These are phyloP conservation scores for Ophiothrix spiculata DNA, from an alignment of 35 echinoderm and acorn worm genomes.

Conservation along the genomic window DNA sequence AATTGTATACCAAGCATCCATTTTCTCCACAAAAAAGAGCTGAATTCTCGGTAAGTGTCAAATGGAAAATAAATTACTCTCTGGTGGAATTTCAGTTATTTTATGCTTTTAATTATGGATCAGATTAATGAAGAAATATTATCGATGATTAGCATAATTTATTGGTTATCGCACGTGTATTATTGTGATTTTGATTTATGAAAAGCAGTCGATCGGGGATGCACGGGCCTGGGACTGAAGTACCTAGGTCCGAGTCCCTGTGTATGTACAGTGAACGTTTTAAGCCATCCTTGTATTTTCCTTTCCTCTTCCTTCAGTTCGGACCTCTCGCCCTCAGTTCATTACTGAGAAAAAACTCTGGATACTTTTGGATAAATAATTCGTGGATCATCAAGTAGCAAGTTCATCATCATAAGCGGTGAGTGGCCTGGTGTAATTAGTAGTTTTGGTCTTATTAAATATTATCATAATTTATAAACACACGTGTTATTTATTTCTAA, in stretches of 20 bases:
- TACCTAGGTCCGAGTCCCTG: conserved; percentile 23
- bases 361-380: conserved; percentile 10
- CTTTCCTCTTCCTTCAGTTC: not conserved
- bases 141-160: conserved; percentile 89
- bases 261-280: not conserved
- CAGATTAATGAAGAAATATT: conserved; percentile 48
- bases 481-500: conserved; percentile 79
- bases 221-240: conserved; percentile 14
- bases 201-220: conserved; percentile 61
- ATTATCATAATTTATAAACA: conserved; percentile 79
- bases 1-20: conserved; percentile 38
- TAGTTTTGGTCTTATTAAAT: conserved; percentile 54
- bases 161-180: conserved; percentile 83
- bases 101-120: conserved; percentile 2
- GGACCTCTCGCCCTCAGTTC: not conserved
- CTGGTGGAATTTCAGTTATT: conserved; percentile 8
- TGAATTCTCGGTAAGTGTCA: conserved; percentile 26
- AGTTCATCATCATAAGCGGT: conserved; percentile 6
- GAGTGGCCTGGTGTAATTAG: conserved; percentile 36
- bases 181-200: conserved; percentile 83
- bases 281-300: not conserved
- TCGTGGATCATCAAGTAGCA: not conserved
- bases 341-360: not conserved
- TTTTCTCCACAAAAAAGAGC: conserved; percentile 32
- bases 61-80: conserved; percentile 8